Evolutionary conservation across 1,140 invertebrate species (phyloP).

Genomic region (Tetramorium parvispinum): DNA sequence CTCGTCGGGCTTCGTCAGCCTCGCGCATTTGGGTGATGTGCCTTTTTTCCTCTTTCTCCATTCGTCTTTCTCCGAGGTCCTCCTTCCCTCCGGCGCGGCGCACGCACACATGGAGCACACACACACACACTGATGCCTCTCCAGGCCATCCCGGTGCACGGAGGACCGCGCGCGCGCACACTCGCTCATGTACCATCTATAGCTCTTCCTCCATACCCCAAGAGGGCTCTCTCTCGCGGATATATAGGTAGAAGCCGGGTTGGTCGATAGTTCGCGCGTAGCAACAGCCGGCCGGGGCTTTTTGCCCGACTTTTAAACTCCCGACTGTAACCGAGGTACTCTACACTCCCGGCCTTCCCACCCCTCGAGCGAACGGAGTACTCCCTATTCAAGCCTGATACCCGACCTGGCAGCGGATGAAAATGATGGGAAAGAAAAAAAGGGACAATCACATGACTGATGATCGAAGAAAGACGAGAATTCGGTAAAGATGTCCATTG

Average conservation of each 20-base stretch:
- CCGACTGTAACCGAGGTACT: conserved; percentile 64
- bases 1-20: conserved; percentile 45
- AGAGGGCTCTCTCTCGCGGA: conserved; percentile 57
- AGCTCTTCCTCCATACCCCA: conserved; percentile 65
- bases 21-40: conserved; percentile 46
- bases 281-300: conserved; percentile 79
- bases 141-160: conserved; percentile 24
- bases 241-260: conserved; percentile 66
- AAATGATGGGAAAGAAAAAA: conserved; percentile 46
- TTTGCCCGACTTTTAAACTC: conserved; percentile 77
- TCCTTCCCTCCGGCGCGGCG: neutral
- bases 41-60: conserved; percentile 50
- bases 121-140: neutral
- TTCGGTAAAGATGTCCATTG: conserved; percentile 26
- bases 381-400: conserved; percentile 54
- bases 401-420: conserved; percentile 29
- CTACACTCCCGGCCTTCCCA: conserved; percentile 28
- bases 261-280: conserved; percentile 81
- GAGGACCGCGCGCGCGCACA: conserved; percentile 27
- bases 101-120: neutral
- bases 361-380: conserved; percentile 14
- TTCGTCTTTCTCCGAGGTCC: conserved; percentile 25
- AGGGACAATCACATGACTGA: conserved; percentile 43
- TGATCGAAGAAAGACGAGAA: conserved; percentile 30
- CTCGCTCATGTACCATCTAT: conserved; percentile 60